phyloP scores from a whole-genome alignment of 2,888 invertebrate species.

The Pandemis corylana region DNA sequence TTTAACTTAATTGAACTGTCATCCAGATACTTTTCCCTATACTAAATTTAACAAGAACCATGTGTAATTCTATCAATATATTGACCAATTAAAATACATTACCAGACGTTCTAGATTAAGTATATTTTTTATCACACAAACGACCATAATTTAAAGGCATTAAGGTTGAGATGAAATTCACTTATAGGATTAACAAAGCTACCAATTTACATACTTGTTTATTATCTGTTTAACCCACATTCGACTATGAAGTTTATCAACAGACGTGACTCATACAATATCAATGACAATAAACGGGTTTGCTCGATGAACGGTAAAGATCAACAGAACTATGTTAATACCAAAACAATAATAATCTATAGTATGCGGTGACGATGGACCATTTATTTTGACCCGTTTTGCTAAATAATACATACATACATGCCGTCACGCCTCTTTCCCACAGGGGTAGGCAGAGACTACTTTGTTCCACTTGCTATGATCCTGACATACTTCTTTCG shows the following conservation, averaged over 20 bases:
- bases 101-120: neutral
- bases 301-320: neutral
- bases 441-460: too few species aligned
- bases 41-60: too few species aligned
- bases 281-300: neutral
- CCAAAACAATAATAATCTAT: neutral
- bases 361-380: neutral
- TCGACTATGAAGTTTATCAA: conserved; percentile 30
- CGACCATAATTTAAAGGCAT: neutral
- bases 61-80: too few species aligned
- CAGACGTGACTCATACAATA: conserved; percentile 51
- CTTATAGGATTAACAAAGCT: neutral
- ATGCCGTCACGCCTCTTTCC: too few species aligned
- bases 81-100: too few species aligned
- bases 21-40: neutral
- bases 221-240: conserved; percentile 33
- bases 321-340: conserved; percentile 16
- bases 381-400: too few species aligned
- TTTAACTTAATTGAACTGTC: too few species aligned
- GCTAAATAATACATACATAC: too few species aligned
- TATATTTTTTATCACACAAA: neutral
- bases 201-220: conserved; percentile 21
- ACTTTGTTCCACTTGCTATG: too few species aligned
- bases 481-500: too few species aligned
- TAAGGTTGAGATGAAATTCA: neutral